phyloP scores from a whole-genome alignment of 2,888 invertebrate species.

The Cheilosia soror region DNA sequence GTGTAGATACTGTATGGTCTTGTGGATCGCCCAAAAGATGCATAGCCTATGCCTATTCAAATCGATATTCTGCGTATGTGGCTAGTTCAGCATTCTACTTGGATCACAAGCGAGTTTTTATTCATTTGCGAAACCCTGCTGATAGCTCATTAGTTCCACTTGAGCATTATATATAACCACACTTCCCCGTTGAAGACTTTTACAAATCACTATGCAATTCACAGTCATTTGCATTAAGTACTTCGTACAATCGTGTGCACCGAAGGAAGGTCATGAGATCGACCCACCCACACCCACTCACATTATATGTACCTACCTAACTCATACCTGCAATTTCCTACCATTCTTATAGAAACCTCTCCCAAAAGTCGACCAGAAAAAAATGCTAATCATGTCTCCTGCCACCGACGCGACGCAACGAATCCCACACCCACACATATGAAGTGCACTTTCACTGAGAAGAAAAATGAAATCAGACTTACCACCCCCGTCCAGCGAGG shows the following conservation, averaged over 20 bases:
- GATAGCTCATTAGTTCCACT: constrained; percentile 31
- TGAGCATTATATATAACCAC: constrained; percentile 14
- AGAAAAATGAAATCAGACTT: constrained; percentile 45
- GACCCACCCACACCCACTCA: constrained; percentile 31
- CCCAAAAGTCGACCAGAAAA: not conserved
- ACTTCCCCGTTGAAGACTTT: constrained; percentile 9
- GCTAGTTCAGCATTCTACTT: too few relatives aligned
- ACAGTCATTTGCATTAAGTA: not conserved
- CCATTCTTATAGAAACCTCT: not conserved
- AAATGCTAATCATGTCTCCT: constrained; percentile 33
- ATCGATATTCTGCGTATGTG: too few relatives aligned
- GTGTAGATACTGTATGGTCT: too few relatives aligned
- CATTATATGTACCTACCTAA: constrained; percentile 1
- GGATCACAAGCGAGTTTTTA: too few relatives aligned
- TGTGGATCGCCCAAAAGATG: too few relatives aligned
- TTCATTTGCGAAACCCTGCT: constrained; percentile 32
- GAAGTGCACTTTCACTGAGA: constrained; percentile 48
- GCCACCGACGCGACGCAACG: not conserved
- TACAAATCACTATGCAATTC: constrained; percentile 10
- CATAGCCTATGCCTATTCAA: too few relatives aligned
- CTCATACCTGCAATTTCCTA: not conserved
- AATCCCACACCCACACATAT: not conserved
- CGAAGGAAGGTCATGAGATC: constrained; percentile 53
- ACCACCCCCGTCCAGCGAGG: constrained; percentile 67
- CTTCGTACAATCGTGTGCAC: constrained; percentile 9